Percentiles rank a stretch among this genome's conserved stretches.
These are phyloP conservation scores for Cepaea hortensis DNA, from an alignment of 2,888 invertebrate genomes.

Conservation along the genomic window DNA sequence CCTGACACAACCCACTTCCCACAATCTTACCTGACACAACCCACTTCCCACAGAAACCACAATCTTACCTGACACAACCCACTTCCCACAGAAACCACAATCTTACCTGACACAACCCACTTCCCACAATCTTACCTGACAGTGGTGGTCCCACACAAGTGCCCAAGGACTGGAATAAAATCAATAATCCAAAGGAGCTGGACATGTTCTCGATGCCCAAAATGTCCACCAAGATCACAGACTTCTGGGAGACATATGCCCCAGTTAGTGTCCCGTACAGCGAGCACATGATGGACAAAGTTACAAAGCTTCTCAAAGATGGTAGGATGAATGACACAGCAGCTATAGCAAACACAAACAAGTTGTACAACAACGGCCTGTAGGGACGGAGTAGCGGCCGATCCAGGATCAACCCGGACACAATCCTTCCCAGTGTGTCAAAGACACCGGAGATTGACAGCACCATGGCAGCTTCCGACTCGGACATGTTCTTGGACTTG, in stretches of 20 bases:
- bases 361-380: slow-evolving; percentile 61
- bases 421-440: slow-evolving; percentile 62
- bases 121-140: slow-evolving; percentile 58
- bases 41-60: no score
- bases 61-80: no score
- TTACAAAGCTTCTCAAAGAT: slow-evolving; percentile 52
- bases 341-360: slow-evolving; percentile 60
- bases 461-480: slow-evolving; percentile 60
- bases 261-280: slow-evolving; percentile 65
- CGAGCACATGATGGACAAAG: slow-evolving; percentile 56
- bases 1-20: no score
- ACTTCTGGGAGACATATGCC: slow-evolving; percentile 67
- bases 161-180: slow-evolving; percentile 66
- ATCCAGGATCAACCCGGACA: slow-evolving; percentile 61
- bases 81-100: neutral
- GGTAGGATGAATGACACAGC: slow-evolving; percentile 60
- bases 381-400: slow-evolving; percentile 58
- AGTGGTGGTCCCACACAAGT: slow-evolving; percentile 64
- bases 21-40: no score
- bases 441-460: slow-evolving; percentile 63
- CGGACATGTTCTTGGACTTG: slow-evolving; percentile 56
- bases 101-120: neutral
- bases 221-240: slow-evolving; percentile 67
- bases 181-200: slow-evolving; percentile 66
- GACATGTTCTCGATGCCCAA: slow-evolving; percentile 64